Evolutionary conservation across 2,888 invertebrate genomes (phyloP).

Genomic region (Aphelenchoides bicaudatus): DNA sequence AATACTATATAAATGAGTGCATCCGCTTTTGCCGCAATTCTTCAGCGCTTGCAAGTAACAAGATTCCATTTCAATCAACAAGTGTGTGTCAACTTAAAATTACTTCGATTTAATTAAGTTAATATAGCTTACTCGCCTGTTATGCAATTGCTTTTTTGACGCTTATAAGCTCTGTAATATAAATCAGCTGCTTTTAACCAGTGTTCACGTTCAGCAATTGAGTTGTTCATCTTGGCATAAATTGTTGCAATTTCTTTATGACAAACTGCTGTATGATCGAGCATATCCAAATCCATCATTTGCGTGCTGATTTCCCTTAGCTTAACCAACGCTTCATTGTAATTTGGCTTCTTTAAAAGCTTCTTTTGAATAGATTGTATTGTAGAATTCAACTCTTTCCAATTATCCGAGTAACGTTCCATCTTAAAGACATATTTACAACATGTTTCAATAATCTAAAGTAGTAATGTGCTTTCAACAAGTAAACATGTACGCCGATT

Average conservation of each 20-base stretch:
- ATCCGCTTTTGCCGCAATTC: background rate
- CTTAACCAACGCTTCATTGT: slow-evolving; percentile 27
- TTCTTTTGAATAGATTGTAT: slow-evolving; percentile 30
- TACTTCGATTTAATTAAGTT: background rate
- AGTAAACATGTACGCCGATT: background rate
- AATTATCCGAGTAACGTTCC: slow-evolving; percentile 30
- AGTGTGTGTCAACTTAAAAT: background rate
- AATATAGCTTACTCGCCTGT: background rate
- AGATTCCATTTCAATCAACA: slow-evolving; percentile 7
- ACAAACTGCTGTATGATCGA: slow-evolving; percentile 33
- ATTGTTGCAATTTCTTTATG: slow-evolving; percentile 31
- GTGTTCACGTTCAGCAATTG: slow-evolving; percentile 11
- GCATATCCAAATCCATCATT: slow-evolving; percentile 25
- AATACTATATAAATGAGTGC: background rate
- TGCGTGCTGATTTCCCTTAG: slow-evolving; percentile 10
- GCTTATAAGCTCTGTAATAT: slow-evolving; percentile 16
- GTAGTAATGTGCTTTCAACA: background rate
- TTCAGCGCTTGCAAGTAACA: background rate
- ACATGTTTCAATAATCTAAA: too few relatives aligned
- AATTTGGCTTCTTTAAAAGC: slow-evolving; percentile 38
- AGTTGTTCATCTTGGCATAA: slow-evolving; percentile 27
- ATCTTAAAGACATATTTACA: too few relatives aligned
- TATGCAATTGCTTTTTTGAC: background rate
- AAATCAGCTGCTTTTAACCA: slow-evolving; percentile 34
- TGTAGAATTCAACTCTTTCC: slow-evolving; percentile 28